These are phyloP conservation scores for Enteromius thamalakanensis DNA, from an alignment of 2,797 vertebrate species.

Conservation along the genomic window DNA sequence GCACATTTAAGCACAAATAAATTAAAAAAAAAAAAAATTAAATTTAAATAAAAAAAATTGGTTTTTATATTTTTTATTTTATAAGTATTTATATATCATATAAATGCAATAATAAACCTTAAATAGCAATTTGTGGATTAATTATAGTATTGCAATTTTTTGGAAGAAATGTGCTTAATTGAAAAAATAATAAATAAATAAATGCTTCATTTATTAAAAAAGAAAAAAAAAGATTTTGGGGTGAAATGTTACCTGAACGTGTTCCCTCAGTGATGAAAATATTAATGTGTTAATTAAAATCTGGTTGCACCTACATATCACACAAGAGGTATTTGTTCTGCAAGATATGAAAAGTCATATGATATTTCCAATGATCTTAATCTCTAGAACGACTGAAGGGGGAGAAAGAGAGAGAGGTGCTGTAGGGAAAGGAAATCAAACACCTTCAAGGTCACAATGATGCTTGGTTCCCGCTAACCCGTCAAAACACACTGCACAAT, in stretches of 20 bases:
- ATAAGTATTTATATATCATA: too few species aligned
- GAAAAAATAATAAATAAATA: background rate
- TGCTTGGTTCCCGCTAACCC: background rate
- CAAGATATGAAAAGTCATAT: background rate
- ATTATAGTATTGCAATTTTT: background rate
- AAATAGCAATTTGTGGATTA: background rate
- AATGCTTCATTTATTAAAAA: too few species aligned
- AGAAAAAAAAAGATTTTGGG: too few species aligned
- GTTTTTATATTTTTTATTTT: too few species aligned
- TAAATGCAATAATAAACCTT: background rate
- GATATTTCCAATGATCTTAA: constrained; percentile 15
- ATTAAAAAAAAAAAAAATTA: too few species aligned
- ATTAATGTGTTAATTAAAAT: background rate
- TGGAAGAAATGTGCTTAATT: background rate
- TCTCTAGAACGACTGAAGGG: background rate
- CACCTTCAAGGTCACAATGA: constrained; percentile 54
- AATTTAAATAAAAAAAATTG: too few species aligned
- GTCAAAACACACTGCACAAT: background rate
- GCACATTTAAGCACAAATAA: too few species aligned
- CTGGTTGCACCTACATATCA: background rate
- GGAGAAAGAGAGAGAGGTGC: constrained; percentile 10
- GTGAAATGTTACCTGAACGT: too few species aligned
- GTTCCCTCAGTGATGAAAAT: background rate
- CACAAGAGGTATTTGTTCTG: background rate
- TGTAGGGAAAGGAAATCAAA: constrained; percentile 10